Evolutionary conservation across 2,113 vertebrate genomes (phyloP), one percentile per base, ranked within the genome.

Genomic region (Lutjanus erythropterus): DNA sequence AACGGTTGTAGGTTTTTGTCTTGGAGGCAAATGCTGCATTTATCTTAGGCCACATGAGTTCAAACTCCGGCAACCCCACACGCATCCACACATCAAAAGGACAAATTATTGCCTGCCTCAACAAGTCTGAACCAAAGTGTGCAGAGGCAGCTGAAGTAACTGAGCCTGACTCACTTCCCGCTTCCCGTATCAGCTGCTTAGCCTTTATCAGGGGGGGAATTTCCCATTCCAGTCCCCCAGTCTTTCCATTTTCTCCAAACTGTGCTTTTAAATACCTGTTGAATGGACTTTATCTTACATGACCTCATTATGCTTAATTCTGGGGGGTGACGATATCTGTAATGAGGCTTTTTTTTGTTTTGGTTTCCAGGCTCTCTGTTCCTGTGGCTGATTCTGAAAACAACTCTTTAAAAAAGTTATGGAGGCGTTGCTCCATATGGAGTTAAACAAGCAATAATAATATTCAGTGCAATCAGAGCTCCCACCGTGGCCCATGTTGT

Each of bases 151-250:
- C 85, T 78, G 27, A 65, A 88, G 56, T 59, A n/a, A 55, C 78
- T 84, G 90, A 86, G 46, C 60, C 84, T 94, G 93, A 94, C 89
- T 94, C 91, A 94, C 89, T 81, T 88, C 84, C 84, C 27, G 58
- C 35, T 61, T 49, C 49, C 69, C n/a, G n/a, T 89, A 92, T 91
- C 93, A 93, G 91, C 85, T 91, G 90, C 41, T 82, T 86, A 42
- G 59, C 62, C 53, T 71, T 61, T 49, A 87, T 86, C 73, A 78
- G 19, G 59, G 29, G 61, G 88, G 92, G 90, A 88, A 94, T 85
- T 89, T 91, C 92, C 90, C 82, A 0, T 69, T 9, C n/a, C 9
- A n/a, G n/a, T n/a, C n/a, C n/a, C n/a, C n/a, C n/a, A n/a, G n/a
- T 85, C 70, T 70, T 56, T 49, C 78, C 35, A 37, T 75, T 75